Evolutionary conservation across 2,888 invertebrate species (phyloP), one percentile per base, ranked within the genome.

Genomic region (Eupithecia centaureata): DNA sequence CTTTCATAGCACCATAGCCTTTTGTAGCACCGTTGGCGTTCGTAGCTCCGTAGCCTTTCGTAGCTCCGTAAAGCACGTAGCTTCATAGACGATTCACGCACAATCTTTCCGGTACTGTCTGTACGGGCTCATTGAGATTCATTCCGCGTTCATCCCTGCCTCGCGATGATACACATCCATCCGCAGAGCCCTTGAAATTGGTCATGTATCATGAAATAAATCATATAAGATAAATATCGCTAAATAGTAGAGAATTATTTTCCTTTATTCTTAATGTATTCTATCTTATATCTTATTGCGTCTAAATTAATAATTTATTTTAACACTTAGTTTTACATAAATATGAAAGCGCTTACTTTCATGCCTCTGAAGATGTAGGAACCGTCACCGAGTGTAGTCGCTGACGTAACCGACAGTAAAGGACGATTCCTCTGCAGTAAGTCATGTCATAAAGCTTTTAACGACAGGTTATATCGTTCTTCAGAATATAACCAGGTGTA

Each of bases 121-220:
- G 38, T 18, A 15, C 25, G 3, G 8, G 2, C 35, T 35, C n/a
- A 25, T 58, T 58, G 58, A 25, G 58, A 58, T 58, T 35, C 58
- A 63, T 28, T 32, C 42, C 65, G 42, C 65, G 57, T 18, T 57
- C 57, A 8, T 12, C 32, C 22, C 30, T 32, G 18, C 54, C 25
- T 52, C 27, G 32, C 5, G 18, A 57, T 57, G 57, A 32, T 57
- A 57, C 18, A 33, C 22, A 57, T 12, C 12, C 22, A 22, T 1
- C 32, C 57, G 28, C 12, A n/a, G 22, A 10, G 32, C 22, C 10
- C 13, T 22, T 12, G 32, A n/a, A 18, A 57, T 33, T 57, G 57
- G 18, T 57, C 32, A 57, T 30, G 18, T 54, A 54, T 54, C 54
- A 27, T 27, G 27, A 30, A 30, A 3, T 28, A 28, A 28, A 56